These are phyloP conservation scores for Sapajus apella DNA, from an alignment of 2,113 vertebrate species.

Conservation along the genomic window DNA sequence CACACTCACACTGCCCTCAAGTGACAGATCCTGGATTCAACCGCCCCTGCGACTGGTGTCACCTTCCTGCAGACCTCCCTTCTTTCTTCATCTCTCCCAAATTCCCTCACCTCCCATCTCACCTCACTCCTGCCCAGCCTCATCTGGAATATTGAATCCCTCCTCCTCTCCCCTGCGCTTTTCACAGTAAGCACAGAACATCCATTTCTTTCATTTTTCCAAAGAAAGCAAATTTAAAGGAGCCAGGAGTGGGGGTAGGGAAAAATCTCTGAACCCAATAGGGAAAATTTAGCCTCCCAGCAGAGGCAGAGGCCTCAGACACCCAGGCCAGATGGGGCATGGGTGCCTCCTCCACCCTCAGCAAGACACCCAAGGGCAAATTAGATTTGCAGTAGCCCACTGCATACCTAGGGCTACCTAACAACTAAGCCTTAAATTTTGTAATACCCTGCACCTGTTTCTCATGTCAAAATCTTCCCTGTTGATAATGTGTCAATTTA, in stretches of 20 bases:
- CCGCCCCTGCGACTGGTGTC: not conserved
- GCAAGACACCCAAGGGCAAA: not conserved
- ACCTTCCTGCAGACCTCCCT: not conserved
- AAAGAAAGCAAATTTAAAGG: constrained; percentile 46
- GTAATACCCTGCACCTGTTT: not conserved
- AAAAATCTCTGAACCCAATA: not conserved
- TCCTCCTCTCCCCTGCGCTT: constrained; percentile 19
- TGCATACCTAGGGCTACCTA: not conserved
- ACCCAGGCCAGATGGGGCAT: not conserved
- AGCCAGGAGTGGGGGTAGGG: not conserved
- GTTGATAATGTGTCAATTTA: not conserved
- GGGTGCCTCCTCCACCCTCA: not conserved
- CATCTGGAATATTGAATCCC: not conserved
- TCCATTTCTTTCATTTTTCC: not conserved
- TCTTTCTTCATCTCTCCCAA: not conserved
- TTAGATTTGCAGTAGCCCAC: not conserved
- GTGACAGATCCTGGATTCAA: not conserved
- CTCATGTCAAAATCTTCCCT: not conserved
- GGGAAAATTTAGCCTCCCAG: not conserved
- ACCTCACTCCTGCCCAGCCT: not conserved
- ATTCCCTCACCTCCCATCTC: not conserved
- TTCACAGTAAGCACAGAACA: constrained; percentile 42
- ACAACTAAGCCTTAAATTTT: not conserved
- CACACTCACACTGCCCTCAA: not conserved
- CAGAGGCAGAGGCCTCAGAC: not conserved